Conservation (phyloP, 2,888 invertebrate species). For the Lumbricus terrestris region DNA sequence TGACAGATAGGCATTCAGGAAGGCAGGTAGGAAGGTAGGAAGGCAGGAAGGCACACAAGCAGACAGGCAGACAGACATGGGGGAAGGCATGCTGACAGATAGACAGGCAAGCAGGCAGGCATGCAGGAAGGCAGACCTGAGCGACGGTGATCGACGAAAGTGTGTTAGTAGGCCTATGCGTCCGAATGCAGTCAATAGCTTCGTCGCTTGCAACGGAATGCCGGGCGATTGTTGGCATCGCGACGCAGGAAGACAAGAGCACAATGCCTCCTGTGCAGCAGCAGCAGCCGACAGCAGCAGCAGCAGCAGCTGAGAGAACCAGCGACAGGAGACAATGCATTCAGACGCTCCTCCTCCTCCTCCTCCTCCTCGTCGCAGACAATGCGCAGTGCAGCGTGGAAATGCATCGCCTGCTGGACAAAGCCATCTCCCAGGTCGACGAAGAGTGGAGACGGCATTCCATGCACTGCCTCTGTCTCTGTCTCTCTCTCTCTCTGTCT, state of each 20-base stretch:
- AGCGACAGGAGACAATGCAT: conserved; percentile 3
- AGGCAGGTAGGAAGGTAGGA: too few relatives aligned
- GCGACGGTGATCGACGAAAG: not conserved
- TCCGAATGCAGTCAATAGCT: conserved; percentile 3
- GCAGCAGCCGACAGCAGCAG: too few relatives aligned
- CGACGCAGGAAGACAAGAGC: not conserved
- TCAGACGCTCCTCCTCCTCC: too few relatives aligned
- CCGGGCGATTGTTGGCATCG: not conserved
- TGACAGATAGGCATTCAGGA: too few relatives aligned
- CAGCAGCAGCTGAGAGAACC: not conserved
- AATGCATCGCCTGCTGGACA: not conserved
- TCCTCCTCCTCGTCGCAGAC: not conserved
- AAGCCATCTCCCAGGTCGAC: not conserved
- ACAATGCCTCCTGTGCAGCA: not conserved
- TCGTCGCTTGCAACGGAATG: conserved; percentile 3
- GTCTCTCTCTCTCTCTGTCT: too few relatives aligned
- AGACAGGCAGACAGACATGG: too few relatives aligned
- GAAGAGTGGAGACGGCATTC: too few relatives aligned
- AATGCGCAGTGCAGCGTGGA: not conserved
- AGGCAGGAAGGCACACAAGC: too few relatives aligned
- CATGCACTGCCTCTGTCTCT: not conserved
- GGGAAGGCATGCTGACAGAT: too few relatives aligned
- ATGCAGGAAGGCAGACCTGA: not conserved
- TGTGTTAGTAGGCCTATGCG: conserved; percentile 3
- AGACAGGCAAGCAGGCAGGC: too few relatives aligned